A percentile compares a stretch with the other conserved stretches of the same genome.
These are phyloP conservation scores for Hipposideros armiger DNA, from an alignment of 2,113 vertebrate species.

Conservation along the genomic window DNA sequence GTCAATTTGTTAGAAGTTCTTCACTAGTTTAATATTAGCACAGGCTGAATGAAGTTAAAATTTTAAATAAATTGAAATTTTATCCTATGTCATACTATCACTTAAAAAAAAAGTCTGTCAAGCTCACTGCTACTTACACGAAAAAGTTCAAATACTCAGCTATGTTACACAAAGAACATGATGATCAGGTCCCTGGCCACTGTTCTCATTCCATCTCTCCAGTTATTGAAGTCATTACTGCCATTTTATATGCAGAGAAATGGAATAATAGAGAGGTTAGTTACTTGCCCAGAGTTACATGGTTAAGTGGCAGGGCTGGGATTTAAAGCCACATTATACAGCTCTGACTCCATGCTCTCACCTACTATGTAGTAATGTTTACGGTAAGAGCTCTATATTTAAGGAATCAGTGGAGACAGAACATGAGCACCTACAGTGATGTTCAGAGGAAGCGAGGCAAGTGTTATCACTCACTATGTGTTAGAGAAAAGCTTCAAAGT, in stretches of 20 bases:
- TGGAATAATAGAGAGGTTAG: background rate
- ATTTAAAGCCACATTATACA: background rate
- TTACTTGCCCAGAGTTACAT: background rate
- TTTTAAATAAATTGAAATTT: background rate
- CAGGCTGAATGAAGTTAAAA: background rate
- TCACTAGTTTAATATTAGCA: background rate
- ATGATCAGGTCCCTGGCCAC: background rate
- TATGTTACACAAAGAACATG: background rate
- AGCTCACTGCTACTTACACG: background rate
- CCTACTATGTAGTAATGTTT: background rate
- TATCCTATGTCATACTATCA: background rate
- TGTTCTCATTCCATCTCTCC: background rate
- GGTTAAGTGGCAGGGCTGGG: background rate
- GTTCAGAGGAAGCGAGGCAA: background rate
- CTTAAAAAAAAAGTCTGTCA: background rate
- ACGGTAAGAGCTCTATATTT: background rate
- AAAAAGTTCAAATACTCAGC: conserved; percentile 3
- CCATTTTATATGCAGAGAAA: background rate
- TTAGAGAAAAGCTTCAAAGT: background rate
- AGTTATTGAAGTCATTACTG: background rate
- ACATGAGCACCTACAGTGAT: background rate
- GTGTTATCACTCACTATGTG: background rate
- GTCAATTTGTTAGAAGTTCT: conserved; percentile 29
- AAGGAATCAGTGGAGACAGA: conserved; percentile 1
- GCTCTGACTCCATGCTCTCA: background rate